Conservation (phyloP, 2,888 invertebrate species). For the Perizoma flavofasciatum region DNA sequence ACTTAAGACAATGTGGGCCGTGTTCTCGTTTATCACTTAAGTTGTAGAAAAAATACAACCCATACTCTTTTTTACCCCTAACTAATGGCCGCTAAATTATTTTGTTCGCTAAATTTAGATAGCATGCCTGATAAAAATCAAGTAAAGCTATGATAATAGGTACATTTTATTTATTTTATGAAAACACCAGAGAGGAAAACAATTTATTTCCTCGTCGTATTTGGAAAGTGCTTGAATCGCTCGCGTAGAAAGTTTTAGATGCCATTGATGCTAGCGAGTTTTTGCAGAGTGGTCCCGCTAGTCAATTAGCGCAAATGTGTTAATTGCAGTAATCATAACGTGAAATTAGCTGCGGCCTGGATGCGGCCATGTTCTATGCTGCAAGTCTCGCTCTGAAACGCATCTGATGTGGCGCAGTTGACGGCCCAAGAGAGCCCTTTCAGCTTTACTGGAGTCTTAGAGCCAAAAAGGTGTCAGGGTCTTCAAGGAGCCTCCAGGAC, state of each 20-base stretch:
- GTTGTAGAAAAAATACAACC: too few species aligned
- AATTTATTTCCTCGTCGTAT: slow-evolving; percentile 10
- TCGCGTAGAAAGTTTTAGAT: slow-evolving; percentile 21
- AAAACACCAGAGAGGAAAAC: slow-evolving; percentile 5
- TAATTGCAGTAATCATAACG: slow-evolving; percentile 45
- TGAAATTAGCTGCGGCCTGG: slow-evolving; percentile 37
- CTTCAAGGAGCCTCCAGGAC: too few species aligned
- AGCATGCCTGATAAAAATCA: background rate
- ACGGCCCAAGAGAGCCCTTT: slow-evolving; percentile 13
- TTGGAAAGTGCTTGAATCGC: slow-evolving; percentile 21
- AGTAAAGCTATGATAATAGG: background rate
- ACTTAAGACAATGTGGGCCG: too few species aligned
- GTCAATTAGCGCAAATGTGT: slow-evolving; percentile 38
- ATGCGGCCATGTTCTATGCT: slow-evolving; percentile 16
- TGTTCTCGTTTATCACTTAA: too few species aligned
- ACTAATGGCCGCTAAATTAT: too few species aligned
- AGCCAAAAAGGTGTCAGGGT: too few species aligned
- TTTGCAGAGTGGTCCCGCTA: slow-evolving; percentile 25
- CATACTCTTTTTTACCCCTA: too few species aligned
- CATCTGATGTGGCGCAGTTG: slow-evolving; percentile 34
- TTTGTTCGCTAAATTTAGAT: too few species aligned
- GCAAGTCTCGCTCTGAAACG: slow-evolving; percentile 36
- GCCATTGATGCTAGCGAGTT: slow-evolving; percentile 9
- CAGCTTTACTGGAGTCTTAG: too few species aligned
- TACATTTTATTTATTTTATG: background rate